Base-by-base conservation (phyloP, 2,888 invertebrate species). In the Pristionchus mayeri region DNA sequence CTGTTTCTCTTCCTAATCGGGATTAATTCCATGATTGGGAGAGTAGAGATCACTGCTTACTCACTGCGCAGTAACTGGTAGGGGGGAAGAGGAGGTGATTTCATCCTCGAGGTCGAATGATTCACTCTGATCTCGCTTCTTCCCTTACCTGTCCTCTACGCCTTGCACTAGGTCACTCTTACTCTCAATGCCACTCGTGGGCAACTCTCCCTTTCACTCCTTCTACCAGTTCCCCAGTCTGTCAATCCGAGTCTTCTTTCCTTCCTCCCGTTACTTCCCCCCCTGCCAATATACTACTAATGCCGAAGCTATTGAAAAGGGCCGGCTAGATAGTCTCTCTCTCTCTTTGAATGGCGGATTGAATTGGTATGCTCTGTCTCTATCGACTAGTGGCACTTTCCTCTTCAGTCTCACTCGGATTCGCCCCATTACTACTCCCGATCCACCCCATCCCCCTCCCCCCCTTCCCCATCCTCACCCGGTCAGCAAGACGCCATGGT, bases 401-500 rank as follows among this genome's bases (percentile, higher is more conserved):
- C 44, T n/a, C 44, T 48, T 50, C 50, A 50, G 50, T 78, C 76
- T 78, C 76, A 78, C 50, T 30, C 18, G 50, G 71, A 71, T 71
- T 44, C 71, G 21, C 30, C 18, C 76, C 76, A 78, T 78, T 78
- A 50, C 76, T 75, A 16, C 34, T 44, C 57, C 40, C 18, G 40
- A 50, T 78, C 11, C 16, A 50, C 78, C 21, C 16, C 30, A 27
- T 34, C 57, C 16, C 27, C n/a, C 37, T 54, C 40, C 13, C 24
- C 48, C 40, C 21, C 37, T 80, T 21, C 11, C n/a, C 18, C 40
- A 30, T 37, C 9, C 54, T 44, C 27, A 90, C 79, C 92, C 92
- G 7, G 92, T 92, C 1, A 92, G 88, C 44, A 92, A 85, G 21
- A 92, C 91, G 40, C 92, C 92, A 83, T 93, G 92, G 82, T 93